phyloP scores from a whole-genome alignment of 2,797 vertebrate species.

The Gymnodraco acuticeps region DNA sequence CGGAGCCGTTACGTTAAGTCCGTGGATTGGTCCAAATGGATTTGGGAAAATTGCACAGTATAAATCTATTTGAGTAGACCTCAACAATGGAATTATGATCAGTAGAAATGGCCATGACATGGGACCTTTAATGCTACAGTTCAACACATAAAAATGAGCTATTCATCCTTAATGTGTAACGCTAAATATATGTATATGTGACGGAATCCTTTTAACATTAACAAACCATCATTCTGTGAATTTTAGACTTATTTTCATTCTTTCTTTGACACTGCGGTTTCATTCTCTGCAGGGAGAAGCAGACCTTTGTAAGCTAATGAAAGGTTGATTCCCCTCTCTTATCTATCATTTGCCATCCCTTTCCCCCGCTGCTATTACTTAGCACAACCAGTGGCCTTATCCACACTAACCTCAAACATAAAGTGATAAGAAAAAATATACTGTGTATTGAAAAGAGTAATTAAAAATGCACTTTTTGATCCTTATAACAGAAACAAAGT shows the following conservation, averaged over 20 bases:
- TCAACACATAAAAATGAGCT: not conserved
- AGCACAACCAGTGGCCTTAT: not conserved
- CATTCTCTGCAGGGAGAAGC: not conserved
- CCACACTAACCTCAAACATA: no score
- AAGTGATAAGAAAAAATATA: not conserved
- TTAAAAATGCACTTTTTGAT: no score
- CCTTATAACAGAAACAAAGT: no score
- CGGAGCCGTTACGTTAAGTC: no score
- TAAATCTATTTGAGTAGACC: no score
- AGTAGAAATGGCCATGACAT: no score
- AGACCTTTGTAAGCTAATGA: constrained; percentile 7
- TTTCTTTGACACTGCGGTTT: not conserved
- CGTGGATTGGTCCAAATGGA: no score
- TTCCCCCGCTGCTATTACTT: not conserved
- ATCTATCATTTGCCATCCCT: not conserved
- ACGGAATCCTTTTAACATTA: not conserved
- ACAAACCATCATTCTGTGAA: constrained; percentile 4
- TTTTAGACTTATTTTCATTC: not conserved
- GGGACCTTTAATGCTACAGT: not conserved
- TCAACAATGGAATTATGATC: no score
- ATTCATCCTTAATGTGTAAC: not conserved
- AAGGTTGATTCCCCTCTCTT: not conserved
- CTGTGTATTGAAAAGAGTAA: no score
- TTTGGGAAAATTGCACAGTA: no score
- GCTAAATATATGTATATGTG: not conserved